Percentiles rank a stretch among this genome's conserved stretches.
These are phyloP conservation scores for Battus philenor DNA, from an alignment of 1,140 invertebrate genomes.

Conservation along the genomic window DNA sequence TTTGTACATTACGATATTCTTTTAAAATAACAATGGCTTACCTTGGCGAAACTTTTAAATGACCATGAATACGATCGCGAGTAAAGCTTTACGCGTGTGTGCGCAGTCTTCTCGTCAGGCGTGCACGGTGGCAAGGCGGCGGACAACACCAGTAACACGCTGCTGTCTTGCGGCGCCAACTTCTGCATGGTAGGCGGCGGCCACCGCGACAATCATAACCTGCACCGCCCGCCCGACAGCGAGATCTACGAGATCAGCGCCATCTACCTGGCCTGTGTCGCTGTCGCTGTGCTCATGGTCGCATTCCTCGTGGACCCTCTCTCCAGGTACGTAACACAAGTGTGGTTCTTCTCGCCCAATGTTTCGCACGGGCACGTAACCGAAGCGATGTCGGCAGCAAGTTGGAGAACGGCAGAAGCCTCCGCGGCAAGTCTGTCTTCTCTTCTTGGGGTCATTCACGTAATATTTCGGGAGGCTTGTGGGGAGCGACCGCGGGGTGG, in stretches of 20 bases:
- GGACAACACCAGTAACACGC: conserved; percentile 74
- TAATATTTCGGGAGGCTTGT: no score
- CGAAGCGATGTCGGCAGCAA: no score
- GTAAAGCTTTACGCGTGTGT: no score
- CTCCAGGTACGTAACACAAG: no score
- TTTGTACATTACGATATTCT: no score
- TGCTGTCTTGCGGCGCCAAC: conserved; percentile 86
- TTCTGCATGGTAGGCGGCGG: conserved; percentile 85
- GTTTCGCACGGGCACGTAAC: no score
- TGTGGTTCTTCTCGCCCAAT: no score
- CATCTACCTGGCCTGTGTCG: conserved; percentile 91
- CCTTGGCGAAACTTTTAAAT: no score
- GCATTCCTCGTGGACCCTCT: conserved; percentile 92
- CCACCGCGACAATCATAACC: conserved; percentile 80
- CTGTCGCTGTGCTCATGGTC: conserved; percentile 90
- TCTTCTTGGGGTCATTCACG: neutral
- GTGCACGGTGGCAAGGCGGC: conserved; percentile 79
- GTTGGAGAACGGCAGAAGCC: no score
- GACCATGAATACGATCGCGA: no score
- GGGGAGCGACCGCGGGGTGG: no score
- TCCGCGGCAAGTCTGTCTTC: neutral
- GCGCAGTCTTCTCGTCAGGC: conserved; percentile 85
- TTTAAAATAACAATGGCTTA: no score
- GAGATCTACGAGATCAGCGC: conserved; percentile 92
- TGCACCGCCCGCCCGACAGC: conserved; percentile 85